Percentiles rank a stretch among this genome's conserved stretches.
Evolutionary conservation across 2,113 vertebrate genomes (phyloP).

Genomic region (Rynchops niger): DNA sequence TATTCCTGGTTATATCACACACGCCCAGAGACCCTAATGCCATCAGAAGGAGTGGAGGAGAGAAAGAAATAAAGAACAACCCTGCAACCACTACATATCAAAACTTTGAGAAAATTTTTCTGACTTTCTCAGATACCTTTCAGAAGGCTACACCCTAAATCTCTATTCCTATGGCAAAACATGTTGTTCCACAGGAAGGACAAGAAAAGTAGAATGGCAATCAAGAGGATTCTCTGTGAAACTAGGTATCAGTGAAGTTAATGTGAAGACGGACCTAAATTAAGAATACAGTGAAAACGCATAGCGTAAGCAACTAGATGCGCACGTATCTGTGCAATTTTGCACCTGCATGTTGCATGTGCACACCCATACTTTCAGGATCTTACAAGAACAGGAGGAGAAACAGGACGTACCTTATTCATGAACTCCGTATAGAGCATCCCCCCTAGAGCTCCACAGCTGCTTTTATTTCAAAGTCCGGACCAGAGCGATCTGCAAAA

Average conservation of each 20-base stretch:
- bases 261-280: not conserved
- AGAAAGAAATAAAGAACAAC: not conserved
- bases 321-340: not conserved
- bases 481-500: not conserved
- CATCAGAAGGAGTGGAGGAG: not conserved
- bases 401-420: conserved; percentile 33
- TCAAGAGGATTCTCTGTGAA: not conserved
- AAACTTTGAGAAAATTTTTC: not conserved
- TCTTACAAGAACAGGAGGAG: not conserved
- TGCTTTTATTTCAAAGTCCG: not conserved
- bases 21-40: not conserved
- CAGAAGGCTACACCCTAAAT: not conserved
- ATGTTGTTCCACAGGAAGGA: not conserved
- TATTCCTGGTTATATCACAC: not conserved
- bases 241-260: not conserved
- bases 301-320: not conserved
- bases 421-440: not conserved
- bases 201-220: not conserved
- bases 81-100: fast-evolving
- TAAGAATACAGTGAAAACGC: not conserved
- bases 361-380: not conserved
- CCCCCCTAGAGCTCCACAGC: not conserved
- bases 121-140: not conserved
- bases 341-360: not conserved
- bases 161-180: not conserved